Evolutionary conservation across 1,140 invertebrate species (phyloP), one percentile per base, ranked within the genome.

Genomic region (Hestina assimilis): DNA sequence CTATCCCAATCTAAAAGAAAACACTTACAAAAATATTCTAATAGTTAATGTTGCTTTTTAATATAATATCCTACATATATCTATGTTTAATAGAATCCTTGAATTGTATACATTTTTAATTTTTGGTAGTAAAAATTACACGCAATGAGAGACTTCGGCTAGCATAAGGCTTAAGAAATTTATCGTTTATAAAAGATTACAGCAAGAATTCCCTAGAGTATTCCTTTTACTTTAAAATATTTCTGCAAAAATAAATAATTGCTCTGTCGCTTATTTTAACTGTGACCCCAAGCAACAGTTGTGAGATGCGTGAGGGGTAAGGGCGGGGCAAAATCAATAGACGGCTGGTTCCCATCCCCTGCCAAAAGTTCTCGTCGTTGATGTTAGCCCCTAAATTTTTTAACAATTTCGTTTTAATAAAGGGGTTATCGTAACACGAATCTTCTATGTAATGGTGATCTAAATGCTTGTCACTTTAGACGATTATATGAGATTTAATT

Each of bases 201-300:
- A 8, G n/a, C n/a, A 8, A 9, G 5, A 11, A 31, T 31, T 11
- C n/a, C 11, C 11, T 31, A 1, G 11, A n/a, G 7, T 31, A 31
- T 31, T 31, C n/a, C n/a, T n/a, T n/a, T n/a, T n/a, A n/a, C n/a
- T n/a, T n/a, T n/a, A n/a, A n/a, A n/a, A n/a, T n/a, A n/a, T n/a
- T n/a, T n/a, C n/a, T n/a, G n/a, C n/a, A n/a, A n/a, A n/a, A n/a
- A n/a, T 19, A 50, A 24, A 43, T 53, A 43, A 48, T 51, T 43
- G 21, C 41, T 48, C 14, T 14, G n/a, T 41, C 24, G 53, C 47
- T 28, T 53, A 42, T 52, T 58, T 61, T 40, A 58, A 29, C 47
- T 57, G 47, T 53, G 53, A 54, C 50, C n/a, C 54, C 50, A 72
- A 83, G 77, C 79, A 83, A 83, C 80, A 83, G 80, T 81, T 83